Evolutionary conservation across 1,140 invertebrate species (phyloP), one percentile per base, ranked within the genome.

Genomic region (Drosophila orena): DNA sequence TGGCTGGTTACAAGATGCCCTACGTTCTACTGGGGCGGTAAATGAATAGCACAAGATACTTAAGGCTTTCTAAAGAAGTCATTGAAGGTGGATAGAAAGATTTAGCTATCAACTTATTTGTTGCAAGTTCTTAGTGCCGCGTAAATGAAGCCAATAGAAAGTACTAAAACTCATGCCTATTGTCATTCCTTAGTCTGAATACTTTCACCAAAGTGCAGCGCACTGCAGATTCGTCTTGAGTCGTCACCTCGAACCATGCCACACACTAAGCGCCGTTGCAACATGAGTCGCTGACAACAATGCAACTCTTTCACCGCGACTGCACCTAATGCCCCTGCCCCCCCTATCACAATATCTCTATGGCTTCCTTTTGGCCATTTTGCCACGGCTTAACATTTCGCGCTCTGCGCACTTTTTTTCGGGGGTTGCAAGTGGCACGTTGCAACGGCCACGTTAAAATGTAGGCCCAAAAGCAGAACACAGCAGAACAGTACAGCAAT

Each of bases 271-370:
- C 75, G 81, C 83, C 83, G 61, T 50, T 81, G 83, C 75, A 86
- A 86, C 83, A 86, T 78, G 81, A 69, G 57, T 74, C 78, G 83
- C 78, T 86, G 79, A 86, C 83, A 86, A 88, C 83, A 86, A 79
- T 86, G 83, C 81, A 88, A 75, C 78, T 61, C 72, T 79, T 81
- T 77, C 61, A 61, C 55, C 58, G 56, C 35, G 44, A 11, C 62
- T 50, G 42, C 64, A 69, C 56, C 54, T 40, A 66, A 56, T 20
- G 27, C 27, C n/a, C 47, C n/a, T 20, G n/a, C 14, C 43, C n/a
- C 14, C 0, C 8, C 10, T 4, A 17, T n/a, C n/a, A n/a, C n/a
- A n/a, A n/a, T n/a, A n/a, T 34, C 27, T 34, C 54, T 55, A 53
- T 71, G 73, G 70, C 73, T 58, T 65, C 64, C 69, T 88, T 85